A percentile compares a stretch with the other conserved stretches of the same genome.
Evolutionary conservation across 2,888 invertebrate species (phyloP).

Genomic region (Bhutanitis thaidina): DNA sequence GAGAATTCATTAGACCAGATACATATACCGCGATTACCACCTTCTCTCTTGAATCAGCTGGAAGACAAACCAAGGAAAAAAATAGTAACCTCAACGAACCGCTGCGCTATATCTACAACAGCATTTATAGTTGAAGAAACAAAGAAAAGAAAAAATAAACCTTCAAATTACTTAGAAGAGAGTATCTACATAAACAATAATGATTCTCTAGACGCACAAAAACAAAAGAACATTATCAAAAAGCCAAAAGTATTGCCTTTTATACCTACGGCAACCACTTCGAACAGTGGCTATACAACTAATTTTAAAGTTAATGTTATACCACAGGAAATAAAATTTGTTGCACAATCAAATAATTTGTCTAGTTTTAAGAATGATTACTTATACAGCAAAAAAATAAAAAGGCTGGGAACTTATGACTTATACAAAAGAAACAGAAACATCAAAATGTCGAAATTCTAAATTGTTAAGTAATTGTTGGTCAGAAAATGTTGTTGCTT

Average conservation of each 20-base stretch:
- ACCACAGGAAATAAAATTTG: constrained; percentile 51
- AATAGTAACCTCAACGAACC: constrained; percentile 30
- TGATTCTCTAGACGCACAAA: constrained; percentile 28
- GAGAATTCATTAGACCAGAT: constrained; percentile 47
- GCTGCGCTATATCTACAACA: constrained; percentile 49
- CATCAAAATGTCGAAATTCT: constrained; percentile 63
- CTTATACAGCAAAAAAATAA: constrained; percentile 50
- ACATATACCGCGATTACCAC: constrained; percentile 51
- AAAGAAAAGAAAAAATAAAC: constrained; percentile 50
- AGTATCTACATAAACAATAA: constrained; percentile 60
- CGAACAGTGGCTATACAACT: constrained; percentile 62
- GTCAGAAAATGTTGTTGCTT: constrained; percentile 9
- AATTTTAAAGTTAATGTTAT: constrained; percentile 60
- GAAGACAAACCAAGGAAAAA: constrained; percentile 45
- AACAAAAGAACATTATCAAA: constrained; percentile 38
- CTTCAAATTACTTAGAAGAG: constrained; percentile 66
- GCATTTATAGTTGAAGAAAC: constrained; percentile 56
- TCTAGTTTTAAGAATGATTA: constrained; percentile 56
- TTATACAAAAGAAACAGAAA: constrained; percentile 54
- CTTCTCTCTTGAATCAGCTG: constrained; percentile 49
- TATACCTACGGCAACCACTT: constrained; percentile 58
- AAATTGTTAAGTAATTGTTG: constrained; percentile 21
- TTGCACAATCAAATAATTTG: constrained; percentile 46
- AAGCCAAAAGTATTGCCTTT: constrained; percentile 62
- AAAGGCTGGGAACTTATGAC: constrained; percentile 57